phyloP scores from a whole-genome alignment of 2,888 invertebrate genomes.

The Leptinotarsa haldemani region DNA sequence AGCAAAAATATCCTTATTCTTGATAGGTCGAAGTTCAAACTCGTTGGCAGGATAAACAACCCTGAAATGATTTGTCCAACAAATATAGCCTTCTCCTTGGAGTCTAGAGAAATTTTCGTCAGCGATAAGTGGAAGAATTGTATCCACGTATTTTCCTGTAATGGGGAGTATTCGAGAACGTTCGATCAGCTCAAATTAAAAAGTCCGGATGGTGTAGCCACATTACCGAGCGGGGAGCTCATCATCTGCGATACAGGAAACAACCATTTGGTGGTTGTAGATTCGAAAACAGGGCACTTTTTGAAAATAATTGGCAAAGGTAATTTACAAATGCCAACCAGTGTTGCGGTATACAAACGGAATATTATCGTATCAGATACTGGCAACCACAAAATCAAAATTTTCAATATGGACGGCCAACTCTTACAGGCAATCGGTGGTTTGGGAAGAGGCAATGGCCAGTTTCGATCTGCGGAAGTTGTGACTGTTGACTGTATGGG shows the following conservation, averaged over 20 bases:
- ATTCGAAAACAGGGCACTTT: constrained; percentile 52
- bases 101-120: constrained; percentile 71
- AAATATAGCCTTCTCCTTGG: constrained; percentile 72
- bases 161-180: constrained; percentile 71
- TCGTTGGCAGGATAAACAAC: constrained; percentile 67
- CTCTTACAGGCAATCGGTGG: constrained; percentile 75
- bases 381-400: constrained; percentile 74
- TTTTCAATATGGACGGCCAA: constrained; percentile 69
- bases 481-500: constrained; percentile 78
- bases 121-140: constrained; percentile 78
- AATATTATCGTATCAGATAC: constrained; percentile 74
- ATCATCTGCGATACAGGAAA: constrained; percentile 85
- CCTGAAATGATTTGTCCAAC: constrained; percentile 74
- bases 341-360: constrained; percentile 73
- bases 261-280: constrained; percentile 74
- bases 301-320: constrained; percentile 54
- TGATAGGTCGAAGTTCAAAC: constrained; percentile 61
- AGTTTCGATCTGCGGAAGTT: constrained; percentile 80
- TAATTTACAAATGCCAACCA: constrained; percentile 77
- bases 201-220: constrained; percentile 80
- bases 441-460: constrained; percentile 75
- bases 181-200: constrained; percentile 75
- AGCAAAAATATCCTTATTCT: constrained; percentile 56
- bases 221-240: constrained; percentile 68
- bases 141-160: constrained; percentile 75